Base-by-base conservation (phyloP, 2,888 invertebrate species). In the Drosophila mayaguana region DNA sequence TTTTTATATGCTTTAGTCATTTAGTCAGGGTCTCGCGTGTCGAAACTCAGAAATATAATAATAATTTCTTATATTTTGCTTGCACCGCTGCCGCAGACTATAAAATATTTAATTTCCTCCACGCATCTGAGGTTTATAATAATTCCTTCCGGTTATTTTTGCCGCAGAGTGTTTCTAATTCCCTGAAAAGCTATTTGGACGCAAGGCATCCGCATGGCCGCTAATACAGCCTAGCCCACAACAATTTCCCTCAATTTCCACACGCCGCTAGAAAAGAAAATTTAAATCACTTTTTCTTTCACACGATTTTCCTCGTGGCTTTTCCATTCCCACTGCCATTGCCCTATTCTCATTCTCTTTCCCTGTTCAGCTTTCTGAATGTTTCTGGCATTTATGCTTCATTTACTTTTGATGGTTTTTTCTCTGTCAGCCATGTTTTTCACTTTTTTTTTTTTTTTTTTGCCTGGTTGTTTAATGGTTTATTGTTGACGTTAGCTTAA, bases 31-130 rank as follows among this genome's bases (percentile, higher is more conserved):
- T 43, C 42, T 53, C 40, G 54, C 42, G 36, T 36, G 32, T 46
- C 36, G 43, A 61, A 56, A 63, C 63, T 45, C 66, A 59, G 72
- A 82, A 80, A 88, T 88, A 53, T 53, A 34, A 36, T 36, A 88
- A 86, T 89, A 81, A 81, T 90, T 90, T 59, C 3, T 40, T 40
- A 9, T 40, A 18, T n/a, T 11, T 9, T 73, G 34, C 82, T 60
- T 73, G 28, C 32, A 25, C 65, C 72, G 72, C 77, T 51, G 54
- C 84, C 90, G 81, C 88, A 81, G 73, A 81, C 85, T 82, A 83
- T 83, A 80, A 88, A 91, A 88, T 90, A 88, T 88, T 88, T 91
- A 88, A 88, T 88, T 88, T 88, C 88, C 88, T 88, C 56, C 64
- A 62, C 76, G 76, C 73, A 40, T 66, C 72, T 79, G 83, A 83